Percentiles rank a stretch among this genome's conserved stretches.
These are phyloP conservation scores for Stegophylla sp. DNA, from an alignment of 2,888 invertebrate species.

Conservation along the genomic window DNA sequence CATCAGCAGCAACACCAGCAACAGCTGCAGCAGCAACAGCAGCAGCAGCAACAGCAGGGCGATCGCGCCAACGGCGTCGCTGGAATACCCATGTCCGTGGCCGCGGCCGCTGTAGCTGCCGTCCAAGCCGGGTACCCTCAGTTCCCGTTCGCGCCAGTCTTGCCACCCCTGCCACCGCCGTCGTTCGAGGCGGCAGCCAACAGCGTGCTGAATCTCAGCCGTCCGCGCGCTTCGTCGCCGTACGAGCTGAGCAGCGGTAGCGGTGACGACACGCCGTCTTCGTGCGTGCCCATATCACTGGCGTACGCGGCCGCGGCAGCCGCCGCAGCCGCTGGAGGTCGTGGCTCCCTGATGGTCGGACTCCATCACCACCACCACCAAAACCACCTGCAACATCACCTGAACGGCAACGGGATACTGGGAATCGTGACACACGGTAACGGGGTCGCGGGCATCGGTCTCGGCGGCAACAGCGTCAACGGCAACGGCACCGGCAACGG, in stretches of 20 bases:
- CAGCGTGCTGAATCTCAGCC: slow-evolving; percentile 66
- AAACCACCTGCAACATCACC: slow-evolving; percentile 25
- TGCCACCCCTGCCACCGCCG: slow-evolving; percentile 66
- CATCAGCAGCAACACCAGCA: slow-evolving; percentile 76
- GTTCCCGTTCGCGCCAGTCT: slow-evolving; percentile 68
- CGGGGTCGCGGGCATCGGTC: background rate
- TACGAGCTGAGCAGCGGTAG: slow-evolving; percentile 81
- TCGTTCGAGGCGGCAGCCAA: slow-evolving; percentile 63
- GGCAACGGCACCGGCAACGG: background rate
- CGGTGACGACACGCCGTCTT: slow-evolving; percentile 69
- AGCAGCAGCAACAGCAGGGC: slow-evolving; percentile 66
- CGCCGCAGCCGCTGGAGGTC: background rate
- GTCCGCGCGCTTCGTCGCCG: slow-evolving; percentile 72
- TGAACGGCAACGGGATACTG: slow-evolving; percentile 12
- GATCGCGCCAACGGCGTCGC: slow-evolving; percentile 66
- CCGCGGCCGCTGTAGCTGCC: slow-evolving; percentile 64
- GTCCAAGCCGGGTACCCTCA: slow-evolving; percentile 77
- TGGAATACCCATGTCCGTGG: slow-evolving; percentile 66
- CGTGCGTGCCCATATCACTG: slow-evolving; percentile 58
- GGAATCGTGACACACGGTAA: background rate
- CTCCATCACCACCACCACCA: background rate
- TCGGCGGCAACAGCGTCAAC: background rate
- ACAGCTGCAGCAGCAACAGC: slow-evolving; percentile 68
- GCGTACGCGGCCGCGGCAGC: slow-evolving; percentile 53
- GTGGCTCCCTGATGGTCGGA: slow-evolving; percentile 3